These are phyloP conservation scores for Rapana venosa DNA, from an alignment of 2,888 invertebrate species.

Conservation along the genomic window DNA sequence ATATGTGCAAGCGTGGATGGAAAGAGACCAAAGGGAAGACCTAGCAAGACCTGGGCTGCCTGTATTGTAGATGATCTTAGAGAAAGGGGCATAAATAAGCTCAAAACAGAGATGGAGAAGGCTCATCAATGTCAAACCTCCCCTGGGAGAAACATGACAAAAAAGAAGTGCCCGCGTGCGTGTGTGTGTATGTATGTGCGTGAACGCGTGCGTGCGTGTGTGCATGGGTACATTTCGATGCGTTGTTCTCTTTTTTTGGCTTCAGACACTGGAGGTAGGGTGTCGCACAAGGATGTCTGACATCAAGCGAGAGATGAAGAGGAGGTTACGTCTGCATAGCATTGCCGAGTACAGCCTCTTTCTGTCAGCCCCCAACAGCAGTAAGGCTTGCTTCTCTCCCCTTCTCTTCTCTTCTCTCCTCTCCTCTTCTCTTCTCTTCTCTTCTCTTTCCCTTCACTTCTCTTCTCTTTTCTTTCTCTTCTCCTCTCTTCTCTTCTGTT, in stretches of 20 bases:
- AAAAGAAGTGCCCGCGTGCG: background rate
- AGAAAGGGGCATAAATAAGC: too few relatives aligned
- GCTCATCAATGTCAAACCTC: too few relatives aligned
- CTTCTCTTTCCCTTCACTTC: too few relatives aligned
- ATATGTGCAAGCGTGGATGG: background rate
- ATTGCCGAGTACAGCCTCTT: slow-evolving; percentile 67
- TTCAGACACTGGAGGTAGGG: slow-evolving; percentile 65
- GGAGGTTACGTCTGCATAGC: slow-evolving; percentile 57
- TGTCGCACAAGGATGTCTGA: slow-evolving; percentile 60
- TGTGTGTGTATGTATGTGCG: slow-evolving; percentile 18
- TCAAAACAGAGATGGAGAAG: too few relatives aligned
- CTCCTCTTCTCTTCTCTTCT: background rate
- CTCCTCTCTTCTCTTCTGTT: background rate
- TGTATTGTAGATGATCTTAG: too few relatives aligned
- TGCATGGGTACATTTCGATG: background rate
- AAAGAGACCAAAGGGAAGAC: too few relatives aligned
- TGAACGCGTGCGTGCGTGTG: slow-evolving; percentile 27
- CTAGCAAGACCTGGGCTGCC: too few relatives aligned
- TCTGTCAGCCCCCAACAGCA: slow-evolving; percentile 63
- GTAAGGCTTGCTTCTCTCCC: slow-evolving; percentile 48
- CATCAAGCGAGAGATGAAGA: slow-evolving; percentile 59
- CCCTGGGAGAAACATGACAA: too few relatives aligned
- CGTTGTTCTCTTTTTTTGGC: background rate
- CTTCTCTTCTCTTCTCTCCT: background rate
- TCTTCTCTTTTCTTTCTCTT: too few relatives aligned